These are phyloP conservation scores for Eulithis testata DNA, from an alignment of 2,888 invertebrate genomes.

Conservation along the genomic window DNA sequence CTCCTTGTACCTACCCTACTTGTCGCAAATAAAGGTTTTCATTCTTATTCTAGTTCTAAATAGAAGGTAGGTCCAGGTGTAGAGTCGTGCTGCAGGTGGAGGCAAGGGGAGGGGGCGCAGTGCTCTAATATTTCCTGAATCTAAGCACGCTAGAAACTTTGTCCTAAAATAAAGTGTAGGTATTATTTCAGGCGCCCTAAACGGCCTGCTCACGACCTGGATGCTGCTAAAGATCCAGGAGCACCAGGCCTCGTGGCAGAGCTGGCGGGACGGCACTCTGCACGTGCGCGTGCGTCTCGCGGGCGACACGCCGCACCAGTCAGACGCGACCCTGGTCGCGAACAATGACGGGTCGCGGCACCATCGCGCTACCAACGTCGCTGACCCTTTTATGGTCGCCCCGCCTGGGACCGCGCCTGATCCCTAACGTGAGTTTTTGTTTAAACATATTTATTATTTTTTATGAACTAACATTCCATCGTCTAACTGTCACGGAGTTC, in stretches of 20 bases:
- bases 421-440: slow-evolving; percentile 28
- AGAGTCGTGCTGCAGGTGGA: too few relatives aligned
- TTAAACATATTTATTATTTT: too few relatives aligned
- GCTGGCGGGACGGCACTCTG: slow-evolving; percentile 77
- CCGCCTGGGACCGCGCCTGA: slow-evolving; percentile 57
- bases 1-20: too few relatives aligned
- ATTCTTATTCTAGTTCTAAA: too few relatives aligned
- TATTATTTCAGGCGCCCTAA: slow-evolving; percentile 61
- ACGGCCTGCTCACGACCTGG: slow-evolving; percentile 79
- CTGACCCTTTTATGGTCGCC: slow-evolving; percentile 72
- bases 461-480: too few relatives aligned
- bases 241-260: slow-evolving; percentile 78
- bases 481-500: too few relatives aligned
- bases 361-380: slow-evolving; percentile 63
- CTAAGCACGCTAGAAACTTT: too few relatives aligned
- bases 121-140: too few relatives aligned
- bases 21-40: too few relatives aligned
- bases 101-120: too few relatives aligned
- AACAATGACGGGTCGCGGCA: slow-evolving; percentile 31
- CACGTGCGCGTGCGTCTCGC: slow-evolving; percentile 73
- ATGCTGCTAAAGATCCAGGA: slow-evolving; percentile 80
- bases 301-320: slow-evolving; percentile 44
- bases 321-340: neutral
- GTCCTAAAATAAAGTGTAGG: neutral
- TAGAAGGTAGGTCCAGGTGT: too few relatives aligned